Base-by-base conservation (phyloP, 2,113 vertebrate genomes). In the Salvelinus sp. region DNA sequence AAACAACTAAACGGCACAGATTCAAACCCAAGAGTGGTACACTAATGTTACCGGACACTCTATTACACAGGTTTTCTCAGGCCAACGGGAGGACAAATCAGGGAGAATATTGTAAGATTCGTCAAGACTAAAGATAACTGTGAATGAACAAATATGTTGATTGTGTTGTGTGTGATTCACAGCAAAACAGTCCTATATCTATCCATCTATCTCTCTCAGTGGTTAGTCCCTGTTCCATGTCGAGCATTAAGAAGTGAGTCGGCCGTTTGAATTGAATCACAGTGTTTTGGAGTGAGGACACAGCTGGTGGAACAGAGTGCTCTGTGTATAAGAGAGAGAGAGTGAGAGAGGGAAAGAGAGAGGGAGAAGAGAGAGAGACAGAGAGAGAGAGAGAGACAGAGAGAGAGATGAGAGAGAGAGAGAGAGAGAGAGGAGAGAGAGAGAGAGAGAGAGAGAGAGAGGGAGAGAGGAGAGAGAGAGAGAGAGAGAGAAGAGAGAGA, bases 131-230 rank as follows among this genome's bases (percentile, higher is more conserved):
- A 44, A 44, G 7, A 44, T 44, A 44, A 44, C 9, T 44, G 38
- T 10, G 38, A 44, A 9, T 44, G 38, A 44, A 44, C 73, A 75
- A 79, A 75, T 60, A 30, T 33, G 70, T 79, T 78, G 74, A 76
- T 62, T 79, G 77, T 75, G 82, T 82, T 83, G 77, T 80, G 83
- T 77, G 67, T 38, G 38, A 76, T 72, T 72, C 76, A 69, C 75
- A 85, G 62, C 76, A 76, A 74, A 76, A 81, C 78, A 71, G 81
- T 83, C 82, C 76, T 79, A 68, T 79, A 47, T 79, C 78, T 44
- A 44, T 44, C 38, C 38, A 9, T 38, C 38, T 9, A 38, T 38
- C 38, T 38, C 2, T 44, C 38, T 44, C 7, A 9, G 38, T 44
- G 38, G 38, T 44, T 44, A 44, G 38, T 44, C 38, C 38, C 38